Evolutionary conservation across 2,797 vertebrate genomes (phyloP).

Genomic region (Pagetopsis macropterus): DNA sequence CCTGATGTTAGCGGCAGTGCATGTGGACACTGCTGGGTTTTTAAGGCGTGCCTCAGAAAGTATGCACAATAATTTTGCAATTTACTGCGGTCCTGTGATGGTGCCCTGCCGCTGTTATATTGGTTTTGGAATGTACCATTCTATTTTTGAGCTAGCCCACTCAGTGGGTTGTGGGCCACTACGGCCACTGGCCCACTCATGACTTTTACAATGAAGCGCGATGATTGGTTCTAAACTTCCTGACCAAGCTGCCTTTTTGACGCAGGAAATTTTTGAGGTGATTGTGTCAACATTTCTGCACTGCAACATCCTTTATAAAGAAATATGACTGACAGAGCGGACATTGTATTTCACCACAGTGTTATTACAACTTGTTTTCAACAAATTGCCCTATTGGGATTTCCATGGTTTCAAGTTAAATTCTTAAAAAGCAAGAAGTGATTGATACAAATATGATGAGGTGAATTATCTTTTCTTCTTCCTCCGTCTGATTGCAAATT

Average conservation of each 20-base stretch:
- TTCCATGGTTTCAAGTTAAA: slow-evolving; percentile 64
- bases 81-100: slow-evolving; percentile 87
- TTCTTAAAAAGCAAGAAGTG: slow-evolving; percentile 34
- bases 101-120: slow-evolving; percentile 85
- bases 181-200: slow-evolving; percentile 76
- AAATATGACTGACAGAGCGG: slow-evolving; percentile 63
- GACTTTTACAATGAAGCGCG: slow-evolving; percentile 73
- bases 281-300: slow-evolving; percentile 77
- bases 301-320: slow-evolving; percentile 69
- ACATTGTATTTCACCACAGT: slow-evolving; percentile 69
- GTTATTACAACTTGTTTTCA: slow-evolving; percentile 71
- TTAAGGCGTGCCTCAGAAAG: slow-evolving; percentile 84
- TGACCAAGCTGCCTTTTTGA: slow-evolving; percentile 64
- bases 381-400: slow-evolving; percentile 73
- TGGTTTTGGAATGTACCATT: slow-evolving; percentile 86
- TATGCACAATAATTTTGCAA: slow-evolving; percentile 86
- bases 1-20: slow-evolving; percentile 84
- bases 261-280: slow-evolving; percentile 80
- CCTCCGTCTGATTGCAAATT: slow-evolving; percentile 60
- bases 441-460: slow-evolving; percentile 59
- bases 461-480: slow-evolving; percentile 33
- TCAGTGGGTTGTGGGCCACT: slow-evolving; percentile 80
- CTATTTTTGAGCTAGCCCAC: slow-evolving; percentile 82
- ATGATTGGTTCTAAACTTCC: slow-evolving; percentile 53
- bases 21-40: slow-evolving; percentile 82